Conservation (phyloP, 2,888 invertebrate species). For the Schizotus pectinicornis region DNA sequence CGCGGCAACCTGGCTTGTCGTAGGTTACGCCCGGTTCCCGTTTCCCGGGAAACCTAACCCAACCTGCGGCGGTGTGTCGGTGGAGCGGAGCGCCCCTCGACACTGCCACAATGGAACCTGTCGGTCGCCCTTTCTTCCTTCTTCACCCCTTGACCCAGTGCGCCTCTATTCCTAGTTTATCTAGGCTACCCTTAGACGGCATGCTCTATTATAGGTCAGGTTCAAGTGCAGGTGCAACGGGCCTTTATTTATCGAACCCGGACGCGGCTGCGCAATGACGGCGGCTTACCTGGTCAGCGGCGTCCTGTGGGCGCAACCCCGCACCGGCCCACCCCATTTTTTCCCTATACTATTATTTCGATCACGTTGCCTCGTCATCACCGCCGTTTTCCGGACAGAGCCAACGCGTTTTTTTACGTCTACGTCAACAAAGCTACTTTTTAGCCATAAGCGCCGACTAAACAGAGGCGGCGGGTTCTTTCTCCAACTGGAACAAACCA, state of each 20-base stretch:
- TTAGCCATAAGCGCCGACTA: too few species aligned
- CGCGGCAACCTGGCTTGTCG: slow-evolving; percentile 48
- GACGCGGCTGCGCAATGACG: slow-evolving; percentile 45
- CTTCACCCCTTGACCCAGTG: slow-evolving; percentile 41
- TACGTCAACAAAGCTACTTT: too few species aligned
- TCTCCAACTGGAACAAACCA: too few species aligned
- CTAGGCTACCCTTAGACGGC: slow-evolving; percentile 53
- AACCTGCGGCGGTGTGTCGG: slow-evolving; percentile 34
- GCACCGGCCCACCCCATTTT: too few species aligned
- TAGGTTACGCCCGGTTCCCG: slow-evolving; percentile 53
- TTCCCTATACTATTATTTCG: too few species aligned
- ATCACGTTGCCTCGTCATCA: too few species aligned
- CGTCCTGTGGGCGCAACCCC: neutral
- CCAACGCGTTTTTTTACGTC: too few species aligned
- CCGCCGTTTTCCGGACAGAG: too few species aligned
- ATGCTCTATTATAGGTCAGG: slow-evolving; percentile 57
- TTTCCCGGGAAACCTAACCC: slow-evolving; percentile 41
- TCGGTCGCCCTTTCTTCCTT: slow-evolving; percentile 9
- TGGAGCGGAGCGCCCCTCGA: slow-evolving; percentile 7
- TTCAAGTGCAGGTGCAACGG: slow-evolving; percentile 59
- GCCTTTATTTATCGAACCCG: slow-evolving; percentile 44
- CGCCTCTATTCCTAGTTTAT: slow-evolving; percentile 46
- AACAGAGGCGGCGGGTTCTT: too few species aligned
- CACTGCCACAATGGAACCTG: slow-evolving; percentile 10
- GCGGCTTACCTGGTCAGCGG: slow-evolving; percentile 2